A percentile compares a stretch with the other conserved stretches of the same genome.
phyloP scores from a whole-genome alignment of 2,797 vertebrate genomes.

The Gastrophryne carolinensis region DNA sequence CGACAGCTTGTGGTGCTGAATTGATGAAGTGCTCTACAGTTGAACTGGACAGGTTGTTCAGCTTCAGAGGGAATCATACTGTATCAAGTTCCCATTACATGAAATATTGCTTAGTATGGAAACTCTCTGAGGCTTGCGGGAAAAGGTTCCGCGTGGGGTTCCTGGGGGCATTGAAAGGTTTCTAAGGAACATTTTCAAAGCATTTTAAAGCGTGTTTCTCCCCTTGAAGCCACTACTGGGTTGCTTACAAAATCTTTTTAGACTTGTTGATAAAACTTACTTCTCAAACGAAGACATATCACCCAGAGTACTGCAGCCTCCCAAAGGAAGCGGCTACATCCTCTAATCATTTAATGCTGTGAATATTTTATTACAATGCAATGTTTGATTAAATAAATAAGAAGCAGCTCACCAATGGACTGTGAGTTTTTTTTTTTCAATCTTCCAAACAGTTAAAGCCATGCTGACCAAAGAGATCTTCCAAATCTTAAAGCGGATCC shows the following conservation, averaged over 20 bases:
- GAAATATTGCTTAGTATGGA: conserved; percentile 33
- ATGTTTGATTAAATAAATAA: not conserved
- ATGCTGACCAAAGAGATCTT: too few species aligned
- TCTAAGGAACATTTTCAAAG: conserved; percentile 21
- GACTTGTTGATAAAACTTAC: not conserved
- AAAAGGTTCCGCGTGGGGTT: not conserved
- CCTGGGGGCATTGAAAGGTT: conserved; percentile 24
- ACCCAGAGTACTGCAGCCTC: not conserved
- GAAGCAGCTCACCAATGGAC: not conserved
- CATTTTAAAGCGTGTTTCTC: conserved; percentile 20
- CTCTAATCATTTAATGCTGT: conserved; percentile 21
- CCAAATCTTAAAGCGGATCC: too few species aligned
- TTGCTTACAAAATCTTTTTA: conserved; percentile 23
- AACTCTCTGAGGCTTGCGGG: conserved; percentile 9
- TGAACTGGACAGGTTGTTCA: conserved; percentile 34
- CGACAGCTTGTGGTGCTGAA: not conserved
- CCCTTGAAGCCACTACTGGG: conserved; percentile 18
- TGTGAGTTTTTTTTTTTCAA: not conserved
- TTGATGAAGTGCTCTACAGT: not conserved
- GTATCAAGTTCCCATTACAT: conserved; percentile 8
- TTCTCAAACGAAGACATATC: not conserved
- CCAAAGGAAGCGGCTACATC: not conserved
- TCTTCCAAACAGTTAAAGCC: not conserved
- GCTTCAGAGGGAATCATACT: not conserved
- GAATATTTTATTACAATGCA: conserved; percentile 26